Conservation (phyloP, 1,140 invertebrate species). For the Zaprionus africanus region DNA sequence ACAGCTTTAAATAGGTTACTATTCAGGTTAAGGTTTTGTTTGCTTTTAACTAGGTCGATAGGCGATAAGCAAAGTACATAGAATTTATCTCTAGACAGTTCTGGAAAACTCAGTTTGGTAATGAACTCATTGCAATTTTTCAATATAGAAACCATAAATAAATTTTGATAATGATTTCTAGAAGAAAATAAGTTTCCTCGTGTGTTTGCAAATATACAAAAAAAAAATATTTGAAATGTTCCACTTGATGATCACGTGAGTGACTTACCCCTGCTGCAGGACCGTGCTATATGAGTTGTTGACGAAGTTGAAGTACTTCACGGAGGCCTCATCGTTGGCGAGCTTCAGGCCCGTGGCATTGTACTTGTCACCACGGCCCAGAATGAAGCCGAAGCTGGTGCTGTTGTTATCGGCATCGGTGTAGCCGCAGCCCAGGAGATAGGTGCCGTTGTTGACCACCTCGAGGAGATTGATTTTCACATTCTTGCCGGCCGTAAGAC, state of each 20-base stretch:
- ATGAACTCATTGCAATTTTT: not conserved
- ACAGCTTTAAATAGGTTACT: not conserved
- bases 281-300: slow-evolving; percentile 23
- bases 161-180: too few relatives aligned
- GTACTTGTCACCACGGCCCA: slow-evolving; percentile 12
- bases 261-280: slow-evolving; percentile 46
- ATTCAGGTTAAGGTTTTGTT: not conserved
- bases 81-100: not conserved
- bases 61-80: not conserved
- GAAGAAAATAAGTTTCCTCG: not conserved
- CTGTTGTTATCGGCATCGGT: slow-evolving; percentile 5
- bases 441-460: slow-evolving; percentile 26
- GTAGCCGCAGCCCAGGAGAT: slow-evolving; percentile 55
- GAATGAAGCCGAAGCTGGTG: slow-evolving; percentile 54
- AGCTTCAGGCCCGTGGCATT: not conserved
- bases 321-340: slow-evolving; percentile 38
- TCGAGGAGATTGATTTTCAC: slow-evolving; percentile 49
- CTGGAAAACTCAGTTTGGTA: not conserved
- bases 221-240: not conserved
- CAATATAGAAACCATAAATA: not conserved
- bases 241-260: not conserved
- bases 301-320: slow-evolving; percentile 34
- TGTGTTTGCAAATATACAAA: not conserved
- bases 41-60: not conserved
- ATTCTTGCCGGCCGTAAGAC: not conserved